Conservation (phyloP, 2,113 vertebrate genomes). For the Morone chrysops region DNA sequence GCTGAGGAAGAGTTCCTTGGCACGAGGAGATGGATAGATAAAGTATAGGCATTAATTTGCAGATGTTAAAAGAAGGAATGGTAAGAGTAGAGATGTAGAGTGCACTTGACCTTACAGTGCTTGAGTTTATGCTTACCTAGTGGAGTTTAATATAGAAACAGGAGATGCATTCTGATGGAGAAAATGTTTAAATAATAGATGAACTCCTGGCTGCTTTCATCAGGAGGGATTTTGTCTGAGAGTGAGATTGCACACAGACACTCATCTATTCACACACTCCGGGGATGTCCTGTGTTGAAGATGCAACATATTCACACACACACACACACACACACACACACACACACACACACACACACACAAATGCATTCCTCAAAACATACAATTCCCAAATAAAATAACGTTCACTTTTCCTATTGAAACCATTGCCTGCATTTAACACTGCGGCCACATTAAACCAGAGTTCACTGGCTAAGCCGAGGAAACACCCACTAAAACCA, state of each 20-base stretch:
- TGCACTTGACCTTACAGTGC: conserved; percentile 62
- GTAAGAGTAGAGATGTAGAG: conserved; percentile 12
- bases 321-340: background rate
- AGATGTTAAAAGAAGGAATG: conserved; percentile 6
- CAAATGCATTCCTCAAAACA: background rate
- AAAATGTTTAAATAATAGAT: conserved; percentile 87
- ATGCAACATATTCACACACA: background rate
- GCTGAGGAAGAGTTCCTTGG: background rate
- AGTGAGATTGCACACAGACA: conserved; percentile 59
- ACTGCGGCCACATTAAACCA: background rate
- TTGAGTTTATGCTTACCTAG: conserved; percentile 75
- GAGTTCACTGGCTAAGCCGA: conserved; percentile 36
- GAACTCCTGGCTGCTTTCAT: conserved; percentile 82
- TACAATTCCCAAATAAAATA: background rate
- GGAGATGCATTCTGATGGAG: conserved; percentile 81
- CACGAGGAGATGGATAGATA: background rate
- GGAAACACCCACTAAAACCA: conserved; percentile 53
- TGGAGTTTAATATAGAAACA: conserved; percentile 84
- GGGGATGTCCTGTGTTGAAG: conserved; percentile 35
- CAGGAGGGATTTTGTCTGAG: conserved; percentile 72
- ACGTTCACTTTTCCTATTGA: conserved; percentile 14
- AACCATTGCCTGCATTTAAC: background rate
- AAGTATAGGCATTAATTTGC: background rate
- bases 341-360: background rate
- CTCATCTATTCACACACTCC: conserved; percentile 24